Evolutionary conservation across 92 coral and sea anemone species (phyloP).

Genomic region (Parazoanthus atlanticus): DNA sequence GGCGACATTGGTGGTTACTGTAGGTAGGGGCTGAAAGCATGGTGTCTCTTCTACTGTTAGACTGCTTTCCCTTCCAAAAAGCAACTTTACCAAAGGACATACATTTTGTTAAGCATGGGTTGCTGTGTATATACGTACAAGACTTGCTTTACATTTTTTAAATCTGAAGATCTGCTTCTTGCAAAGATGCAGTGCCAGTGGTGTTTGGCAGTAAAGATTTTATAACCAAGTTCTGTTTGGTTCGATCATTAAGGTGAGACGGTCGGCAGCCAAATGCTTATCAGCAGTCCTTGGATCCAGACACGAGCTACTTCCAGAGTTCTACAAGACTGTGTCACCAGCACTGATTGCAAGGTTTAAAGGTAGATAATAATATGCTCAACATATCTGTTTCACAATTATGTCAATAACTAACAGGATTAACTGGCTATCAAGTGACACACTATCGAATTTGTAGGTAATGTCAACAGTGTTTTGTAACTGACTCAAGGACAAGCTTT

Average conservation of each 20-base stretch:
- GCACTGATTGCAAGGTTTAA: slow-evolving; percentile 95
- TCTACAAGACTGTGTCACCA: slow-evolving; percentile 94
- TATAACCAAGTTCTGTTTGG: neutral
- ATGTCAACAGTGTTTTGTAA: neutral
- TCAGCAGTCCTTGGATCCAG: slow-evolving; percentile 95
- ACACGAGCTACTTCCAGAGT: slow-evolving; percentile 90
- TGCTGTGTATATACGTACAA: too few species aligned
- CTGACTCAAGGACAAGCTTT: too few species aligned
- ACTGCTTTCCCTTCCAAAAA: too few species aligned
- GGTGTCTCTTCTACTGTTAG: too few species aligned
- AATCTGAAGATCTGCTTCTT: too few species aligned
- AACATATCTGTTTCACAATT: neutral
- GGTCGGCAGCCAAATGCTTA: slow-evolving; percentile 99
- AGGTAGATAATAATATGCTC: slow-evolving; percentile 56
- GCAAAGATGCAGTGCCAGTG: neutral
- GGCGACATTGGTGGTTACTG: too few species aligned
- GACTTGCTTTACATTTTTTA: too few species aligned
- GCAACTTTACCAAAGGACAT: too few species aligned
- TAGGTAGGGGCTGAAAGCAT: too few species aligned
- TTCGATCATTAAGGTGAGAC: slow-evolving; percentile 75
- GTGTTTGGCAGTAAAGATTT: neutral
- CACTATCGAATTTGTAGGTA: neutral
- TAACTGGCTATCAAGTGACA: too few species aligned
- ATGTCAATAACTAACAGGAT: too few species aligned
- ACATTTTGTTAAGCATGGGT: too few species aligned